Percentiles rank a stretch among this genome's conserved stretches.
These are phyloP conservation scores for Tursiops truncatus DNA, from an alignment of 2,113 vertebrate species.

Conservation along the genomic window DNA sequence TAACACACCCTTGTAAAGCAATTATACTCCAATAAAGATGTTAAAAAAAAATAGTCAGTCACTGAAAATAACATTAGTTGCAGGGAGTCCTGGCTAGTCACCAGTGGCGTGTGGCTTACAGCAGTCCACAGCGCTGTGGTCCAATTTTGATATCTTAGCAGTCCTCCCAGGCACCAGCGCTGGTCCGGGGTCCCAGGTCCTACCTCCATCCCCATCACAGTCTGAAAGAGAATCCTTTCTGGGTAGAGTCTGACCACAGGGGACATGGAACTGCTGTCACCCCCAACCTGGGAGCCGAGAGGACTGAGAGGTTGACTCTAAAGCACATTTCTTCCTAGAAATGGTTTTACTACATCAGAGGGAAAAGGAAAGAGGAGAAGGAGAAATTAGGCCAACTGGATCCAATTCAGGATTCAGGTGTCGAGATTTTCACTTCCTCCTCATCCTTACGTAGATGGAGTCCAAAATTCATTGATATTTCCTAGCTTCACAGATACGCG, in stretches of 20 bases:
- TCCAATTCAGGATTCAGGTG: not conserved
- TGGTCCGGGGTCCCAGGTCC: not conserved
- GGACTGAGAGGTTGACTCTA: not conserved
- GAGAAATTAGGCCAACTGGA: not conserved
- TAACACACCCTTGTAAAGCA: no score
- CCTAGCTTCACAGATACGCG: not conserved
- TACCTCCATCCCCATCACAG: fast-evolving
- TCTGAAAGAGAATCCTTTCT: not conserved
- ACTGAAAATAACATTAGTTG: not conserved
- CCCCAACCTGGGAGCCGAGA: not conserved
- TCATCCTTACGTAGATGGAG: not conserved
- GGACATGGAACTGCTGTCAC: not conserved
- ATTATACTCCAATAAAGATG: no score
- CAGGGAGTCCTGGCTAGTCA: not conserved
- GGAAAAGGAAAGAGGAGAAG: not conserved
- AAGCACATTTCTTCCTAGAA: not conserved
- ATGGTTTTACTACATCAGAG: not conserved
- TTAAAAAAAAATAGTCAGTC: not conserved
- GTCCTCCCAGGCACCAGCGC: fast-evolving
- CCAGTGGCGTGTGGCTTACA: not conserved
- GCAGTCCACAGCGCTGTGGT: fast-evolving
- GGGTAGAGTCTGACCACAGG: not conserved
- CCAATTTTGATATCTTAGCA: not conserved
- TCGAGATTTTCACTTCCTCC: not conserved
- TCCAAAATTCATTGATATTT: not conserved